Base-by-base conservation (phyloP, 2,888 invertebrate species). In the Tiliacea citrago region DNA sequence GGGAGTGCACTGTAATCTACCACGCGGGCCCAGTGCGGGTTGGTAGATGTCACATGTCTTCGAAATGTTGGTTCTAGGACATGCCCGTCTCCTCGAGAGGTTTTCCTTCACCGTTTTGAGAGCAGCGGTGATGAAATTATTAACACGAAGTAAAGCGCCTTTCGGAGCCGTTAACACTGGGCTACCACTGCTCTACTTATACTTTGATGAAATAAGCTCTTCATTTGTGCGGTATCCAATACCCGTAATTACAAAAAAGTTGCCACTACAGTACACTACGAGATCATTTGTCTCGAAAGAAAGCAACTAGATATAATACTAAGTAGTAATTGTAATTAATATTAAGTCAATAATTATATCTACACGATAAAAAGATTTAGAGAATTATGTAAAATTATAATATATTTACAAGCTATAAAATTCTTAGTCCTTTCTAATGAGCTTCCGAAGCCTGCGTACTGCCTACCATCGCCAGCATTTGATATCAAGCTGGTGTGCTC, bases 291-390 rank as follows among this genome's bases (percentile, higher is more conserved):
- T 42, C 9, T 42, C 13, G n/a, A 51, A 66, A 39, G 16, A 68
- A 29, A 68, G 42, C 6, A 9, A 21, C 4, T 5, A 39, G n/a
- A 51, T 13, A 39, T 12, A 51, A 29, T n/a, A n/a, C 35, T 24
- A 58, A 67, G 29, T 29, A 13, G n/a, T 18, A 74, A 75, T 75
- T 29, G 24, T 49, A 62, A 75, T 74, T 42, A 57, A 4, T 7
- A 47, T 35, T 58, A 51, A 68, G 65, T 75, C 76, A 24, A 65
- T 58, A 51, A 65, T 58, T 65, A 58, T 75, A 77, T 75, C 60
- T n/a, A 77, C 47, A 78, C 42, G 76, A 76, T 76, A 76, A 61
- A 39, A 35, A n/a, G 0, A 4, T 13, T n/a, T n/a, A 10, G 55
- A 55, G 55, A 42, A 42, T 55, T 77, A 62, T 78, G 76, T 76